Percentiles rank a stretch among this genome's conserved stretches.
Evolutionary conservation across 2,888 invertebrate genomes (phyloP).

Genomic region (Leptopilina myrica): DNA sequence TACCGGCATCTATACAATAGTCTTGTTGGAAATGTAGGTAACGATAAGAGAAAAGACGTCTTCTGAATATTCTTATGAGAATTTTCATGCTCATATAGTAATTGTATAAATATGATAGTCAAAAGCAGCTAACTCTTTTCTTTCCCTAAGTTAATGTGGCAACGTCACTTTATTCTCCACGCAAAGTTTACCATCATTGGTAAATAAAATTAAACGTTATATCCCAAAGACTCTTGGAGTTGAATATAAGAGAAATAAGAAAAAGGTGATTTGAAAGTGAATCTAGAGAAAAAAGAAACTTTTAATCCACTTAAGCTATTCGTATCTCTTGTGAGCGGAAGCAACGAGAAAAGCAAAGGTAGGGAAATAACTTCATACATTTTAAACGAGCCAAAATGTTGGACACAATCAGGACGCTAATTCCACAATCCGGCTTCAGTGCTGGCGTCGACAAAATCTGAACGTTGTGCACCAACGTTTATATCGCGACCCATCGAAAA

Average conservation of each 20-base stretch:
- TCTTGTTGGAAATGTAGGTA: no score
- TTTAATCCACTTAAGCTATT: slow-evolving; percentile 54
- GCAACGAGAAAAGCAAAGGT: slow-evolving; percentile 7
- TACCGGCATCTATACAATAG: no score
- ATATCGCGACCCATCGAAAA: slow-evolving; percentile 46
- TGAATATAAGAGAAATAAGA: neutral
- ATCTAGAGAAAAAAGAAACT: slow-evolving; percentile 10
- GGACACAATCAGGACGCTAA: slow-evolving; percentile 57
- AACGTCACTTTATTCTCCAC: neutral
- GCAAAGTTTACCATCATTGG: neutral
- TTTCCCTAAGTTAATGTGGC: no score
- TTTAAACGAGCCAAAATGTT: slow-evolving; percentile 57
- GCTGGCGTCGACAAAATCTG: neutral
- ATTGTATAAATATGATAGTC: no score
- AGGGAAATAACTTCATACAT: slow-evolving; percentile 52
- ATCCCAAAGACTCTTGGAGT: neutral
- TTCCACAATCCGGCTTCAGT: slow-evolving; percentile 49
- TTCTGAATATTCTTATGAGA: no score
- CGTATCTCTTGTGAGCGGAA: slow-evolving; percentile 20
- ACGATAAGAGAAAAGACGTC: no score
- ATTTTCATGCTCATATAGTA: no score
- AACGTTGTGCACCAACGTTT: slow-evolving; percentile 26
- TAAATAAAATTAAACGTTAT: slow-evolving; percentile 1
- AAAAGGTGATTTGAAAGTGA: slow-evolving; percentile 5
- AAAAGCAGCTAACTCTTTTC: no score